These are phyloP conservation scores for Bugula neritina DNA, from an alignment of 2,888 invertebrate species.

Conservation along the genomic window DNA sequence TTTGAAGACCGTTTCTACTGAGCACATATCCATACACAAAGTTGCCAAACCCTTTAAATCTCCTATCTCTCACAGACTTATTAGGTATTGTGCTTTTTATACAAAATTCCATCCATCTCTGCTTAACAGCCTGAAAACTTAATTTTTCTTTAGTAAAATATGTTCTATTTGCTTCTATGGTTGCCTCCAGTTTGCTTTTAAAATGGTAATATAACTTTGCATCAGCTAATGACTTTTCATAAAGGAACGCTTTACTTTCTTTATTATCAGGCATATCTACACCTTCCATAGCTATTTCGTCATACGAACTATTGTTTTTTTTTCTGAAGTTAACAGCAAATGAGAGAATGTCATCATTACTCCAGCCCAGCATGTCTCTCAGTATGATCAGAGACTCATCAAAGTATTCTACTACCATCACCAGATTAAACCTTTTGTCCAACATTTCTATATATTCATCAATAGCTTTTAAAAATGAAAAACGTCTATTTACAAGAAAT, in stretches of 20 bases:
- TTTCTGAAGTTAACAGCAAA: background rate
- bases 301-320: background rate
- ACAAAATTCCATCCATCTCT: background rate
- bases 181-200: slow-evolving; percentile 5
- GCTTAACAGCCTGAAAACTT: background rate
- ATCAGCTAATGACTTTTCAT: background rate
- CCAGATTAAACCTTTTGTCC: slow-evolving; percentile 10
- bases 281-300: background rate
- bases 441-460: slow-evolving; percentile 16
- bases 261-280: background rate
- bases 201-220: background rate
- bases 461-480: background rate
- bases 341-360: background rate
- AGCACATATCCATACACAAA: background rate
- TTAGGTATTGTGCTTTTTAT: background rate
- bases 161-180: background rate
- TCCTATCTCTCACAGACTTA: background rate
- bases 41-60: background rate
- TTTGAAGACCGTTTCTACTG: background rate
- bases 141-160: background rate
- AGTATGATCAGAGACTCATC: slow-evolving; percentile 12
- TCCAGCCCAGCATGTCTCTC: slow-evolving; percentile 16
- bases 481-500: background rate
- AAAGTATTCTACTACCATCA: slow-evolving; percentile 14
- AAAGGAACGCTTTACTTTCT: background rate